Evolutionary conservation across 2,888 invertebrate genomes (phyloP), one percentile per base, ranked within the genome.

Genomic region (Callinectes sapidus): DNA sequence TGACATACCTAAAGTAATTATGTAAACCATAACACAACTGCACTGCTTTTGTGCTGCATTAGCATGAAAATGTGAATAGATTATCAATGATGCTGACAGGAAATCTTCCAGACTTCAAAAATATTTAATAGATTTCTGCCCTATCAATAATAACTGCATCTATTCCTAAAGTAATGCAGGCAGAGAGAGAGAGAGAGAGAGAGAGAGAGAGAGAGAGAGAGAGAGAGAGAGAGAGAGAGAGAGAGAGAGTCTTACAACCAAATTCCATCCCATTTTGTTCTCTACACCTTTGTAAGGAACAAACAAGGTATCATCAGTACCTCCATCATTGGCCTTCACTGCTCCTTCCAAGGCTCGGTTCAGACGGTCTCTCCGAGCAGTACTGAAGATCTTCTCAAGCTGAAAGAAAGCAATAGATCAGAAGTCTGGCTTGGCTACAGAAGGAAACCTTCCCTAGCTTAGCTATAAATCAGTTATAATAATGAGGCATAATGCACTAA

Each of bases 381-480:
- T 98, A 95, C 98, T 98, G 96, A 98, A 98, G 96, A 98, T 98
- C 96, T 98, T 98, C 96, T 98, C 98, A 98, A 98, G 98, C 98
- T 98, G 96, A 77, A 93, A 90, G 90, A 89, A 55, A 89, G 89
- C 28, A 66, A 14, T 42, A 89, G 42, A 71, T 71, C 28, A 71
- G 39, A 23, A 28, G 18, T 88, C 32, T 88, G 55, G 16, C 28
- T 54, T 55, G 13, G 35, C 32, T 81, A 35, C 8, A 81, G 10
- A 81, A 35, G 14, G 1, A 55, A 88, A n/a, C 18, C n/a, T 42
- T 35, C 0, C 23, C 28, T 89, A 88, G n/a, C 39, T 88, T 32
- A 32, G 54, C n/a, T 48, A n/a, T 42, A 23, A 48, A 54, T n/a
- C 28, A 87, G 6, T 87, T 81, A 13, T 35, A 71, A 71, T 71